Conservation (phyloP, 2,797 vertebrate species). For the Enteromius unitaeniatus region DNA sequence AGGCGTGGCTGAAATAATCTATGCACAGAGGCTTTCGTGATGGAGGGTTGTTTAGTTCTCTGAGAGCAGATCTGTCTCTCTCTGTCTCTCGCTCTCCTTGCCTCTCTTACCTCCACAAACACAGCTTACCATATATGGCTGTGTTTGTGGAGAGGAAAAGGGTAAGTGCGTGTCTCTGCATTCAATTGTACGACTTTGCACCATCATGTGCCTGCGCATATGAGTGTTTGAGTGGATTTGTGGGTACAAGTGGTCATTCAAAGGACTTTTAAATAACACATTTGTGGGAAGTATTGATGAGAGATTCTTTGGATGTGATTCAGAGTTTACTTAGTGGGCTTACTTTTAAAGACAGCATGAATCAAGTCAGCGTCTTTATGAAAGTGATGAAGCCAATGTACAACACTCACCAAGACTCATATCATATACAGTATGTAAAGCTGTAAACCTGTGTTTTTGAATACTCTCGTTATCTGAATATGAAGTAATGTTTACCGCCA, state of each 20-base stretch:
- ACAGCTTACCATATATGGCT: constrained; percentile 63
- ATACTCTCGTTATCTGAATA: constrained; percentile 5
- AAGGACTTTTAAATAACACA: constrained; percentile 3
- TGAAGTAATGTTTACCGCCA: constrained; percentile 24
- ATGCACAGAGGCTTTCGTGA: constrained; percentile 30
- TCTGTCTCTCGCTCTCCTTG: constrained; percentile 38
- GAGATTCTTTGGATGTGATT: constrained; percentile 65
- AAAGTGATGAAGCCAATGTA: constrained; percentile 13
- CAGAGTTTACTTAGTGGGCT: constrained; percentile 57
- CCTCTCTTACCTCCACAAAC: constrained; percentile 37
- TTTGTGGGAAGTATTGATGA: constrained; percentile 45
- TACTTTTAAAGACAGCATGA: constrained; percentile 73
- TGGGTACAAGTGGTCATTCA: constrained; percentile 10
- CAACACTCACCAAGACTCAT: constrained; percentile 8
- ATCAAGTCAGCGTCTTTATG: constrained; percentile 47
- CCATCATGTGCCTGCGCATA: constrained; percentile 7
- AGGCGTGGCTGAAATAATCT: constrained; percentile 32
- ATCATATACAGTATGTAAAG: constrained; percentile 31
- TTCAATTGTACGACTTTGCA: constrained; percentile 35
- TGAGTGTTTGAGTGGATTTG: constrained; percentile 13
- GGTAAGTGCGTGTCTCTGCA: constrained; percentile 49
- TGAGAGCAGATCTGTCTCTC: constrained; percentile 34
- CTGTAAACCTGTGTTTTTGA: constrained; percentile 17
- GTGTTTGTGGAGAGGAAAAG: constrained; percentile 63
- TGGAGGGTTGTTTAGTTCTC: constrained; percentile 51